A percentile compares a stretch with the other conserved stretches of the same genome.
phyloP scores from a whole-genome alignment of 1,140 invertebrate genomes.

The Cecropterus lyciades region DNA sequence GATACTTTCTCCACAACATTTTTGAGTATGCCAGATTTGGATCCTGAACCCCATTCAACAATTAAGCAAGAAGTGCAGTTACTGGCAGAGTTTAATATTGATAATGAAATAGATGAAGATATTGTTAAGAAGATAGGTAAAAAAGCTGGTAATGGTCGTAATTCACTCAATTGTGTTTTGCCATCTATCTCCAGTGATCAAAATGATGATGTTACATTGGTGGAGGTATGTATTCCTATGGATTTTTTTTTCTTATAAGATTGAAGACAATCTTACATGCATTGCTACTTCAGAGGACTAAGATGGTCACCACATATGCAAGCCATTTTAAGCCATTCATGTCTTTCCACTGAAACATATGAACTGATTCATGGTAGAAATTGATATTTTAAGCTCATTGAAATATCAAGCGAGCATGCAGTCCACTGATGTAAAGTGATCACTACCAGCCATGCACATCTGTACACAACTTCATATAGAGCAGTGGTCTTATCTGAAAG shows the following conservation, averaged over 20 bases:
- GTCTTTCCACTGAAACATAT: too few species aligned
- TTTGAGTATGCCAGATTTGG: constrained; percentile 72
- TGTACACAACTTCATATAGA: too few species aligned
- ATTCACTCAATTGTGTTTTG: constrained; percentile 74
- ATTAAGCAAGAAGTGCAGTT: constrained; percentile 53
- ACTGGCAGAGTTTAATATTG: constrained; percentile 70
- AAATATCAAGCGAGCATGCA: too few species aligned
- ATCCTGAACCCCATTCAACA: constrained; percentile 47
- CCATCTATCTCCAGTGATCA: constrained; percentile 71
- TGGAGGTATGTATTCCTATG: constrained; percentile 60
- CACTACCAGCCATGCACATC: too few species aligned
- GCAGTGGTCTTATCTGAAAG: too few species aligned
- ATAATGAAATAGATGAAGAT: constrained; percentile 54
- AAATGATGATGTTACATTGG: constrained; percentile 63
- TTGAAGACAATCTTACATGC: too few species aligned
- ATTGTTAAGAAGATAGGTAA: constrained; percentile 46
- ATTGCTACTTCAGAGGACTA: too few species aligned
- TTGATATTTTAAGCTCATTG: too few species aligned
- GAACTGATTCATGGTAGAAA: too few species aligned
- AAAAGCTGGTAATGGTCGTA: constrained; percentile 49
- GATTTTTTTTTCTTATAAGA: constrained; percentile 13
- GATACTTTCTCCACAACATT: constrained; percentile 63
- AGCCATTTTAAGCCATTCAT: too few species aligned
- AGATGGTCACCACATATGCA: too few species aligned
- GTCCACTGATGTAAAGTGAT: too few species aligned